Evolutionary conservation across 2,797 vertebrate species (phyloP), one percentile per base, ranked within the genome.

Genomic region (Lemur catta): DNA sequence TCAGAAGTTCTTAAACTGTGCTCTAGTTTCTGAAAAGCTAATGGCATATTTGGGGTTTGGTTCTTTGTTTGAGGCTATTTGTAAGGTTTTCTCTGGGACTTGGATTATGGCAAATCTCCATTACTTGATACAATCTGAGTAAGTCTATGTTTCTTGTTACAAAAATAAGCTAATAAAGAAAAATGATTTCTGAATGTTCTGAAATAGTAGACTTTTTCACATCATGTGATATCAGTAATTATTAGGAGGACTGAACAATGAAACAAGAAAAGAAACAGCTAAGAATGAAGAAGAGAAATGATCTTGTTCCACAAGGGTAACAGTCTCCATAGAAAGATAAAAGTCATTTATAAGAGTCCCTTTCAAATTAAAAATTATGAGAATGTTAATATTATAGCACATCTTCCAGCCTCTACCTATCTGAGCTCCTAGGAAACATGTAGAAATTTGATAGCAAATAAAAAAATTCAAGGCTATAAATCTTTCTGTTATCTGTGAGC

Each of bases 291-390:
- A 57, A 0, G 1, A 57, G n/a, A 43, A 95, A 93, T 84, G 38
- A 69, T 94, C 4, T 81, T 89, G 57, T 33, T 93, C 61, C 88
- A 57, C 57, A 41, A 65, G 80, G 46, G 10, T 12, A 92, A 30
- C 4, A 86, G 28, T 75, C 3, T 97, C 33, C 13, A 38, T 89
- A 90, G 63, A 92, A n/a, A 92, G 55, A 88, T 3, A 95, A 63
- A 93, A 79, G 6, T 46, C 94, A 79, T 94, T 97, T 97, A 7
- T 46, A 63, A 33, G 79, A 92, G 17, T 91, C 59, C 17, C 30
- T 93, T 55, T 96, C 7, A 6, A 28, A 96, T 96, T 97, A 95
- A 85, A 95, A 97, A 41, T 80, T 55, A 94, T 13, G 6, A 89
- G 4, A 89, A 18, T 33, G 82, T 63, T 89, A 92, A 61, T 79